Evolutionary conservation across 2,797 vertebrate species (phyloP), one percentile per base, ranked within the genome.

Genomic region (Pelobates cultripes): DNA sequence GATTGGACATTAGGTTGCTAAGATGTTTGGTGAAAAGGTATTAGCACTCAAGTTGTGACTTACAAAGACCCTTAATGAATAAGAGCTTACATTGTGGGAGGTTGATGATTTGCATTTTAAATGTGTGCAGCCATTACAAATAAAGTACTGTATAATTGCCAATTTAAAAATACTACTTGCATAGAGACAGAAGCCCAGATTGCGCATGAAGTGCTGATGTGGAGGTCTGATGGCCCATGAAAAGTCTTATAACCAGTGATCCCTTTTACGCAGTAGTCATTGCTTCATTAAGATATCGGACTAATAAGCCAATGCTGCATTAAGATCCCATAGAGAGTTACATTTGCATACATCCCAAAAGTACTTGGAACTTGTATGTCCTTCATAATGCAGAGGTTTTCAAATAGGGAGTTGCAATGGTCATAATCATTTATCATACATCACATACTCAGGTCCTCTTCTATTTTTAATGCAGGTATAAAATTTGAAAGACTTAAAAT

Each of bases 121-220:
- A 74, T 68, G 68, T 72, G 74, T 76, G 68, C 43, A 70, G 45
- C 15, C 79, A 80, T 81, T 51, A 64, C 79, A 81, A 75, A 75
- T 75, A 81, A 81, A 81, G 79, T 60, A 70, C 73, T 43, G 74
- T 77, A 76, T 82, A 82, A 82, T 82, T 82, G 80, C 73, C 80
- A 82, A 82, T 82, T 77, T 82, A 77, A 82, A 81, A 82, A 77
- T 77, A 82, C 74, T 70, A 76, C 74, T 77, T 53, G 80, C 74
- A 72, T 55, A 55, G 80, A 82, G 74, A 82, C 68, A 71, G 73
- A 64, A 61, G 80, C 80, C 68, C 74, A 43, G 68, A 43, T 73
- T 57, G 80, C 45, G 60, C 44, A 17, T 43, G 68, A 66, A 72
- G 57, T 77, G 80, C 73, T 69, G 79, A 74, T 80, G 73, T 28